These are phyloP conservation scores for Brachyistius frenatus DNA, from an alignment of 2,113 vertebrate genomes.

Conservation along the genomic window DNA sequence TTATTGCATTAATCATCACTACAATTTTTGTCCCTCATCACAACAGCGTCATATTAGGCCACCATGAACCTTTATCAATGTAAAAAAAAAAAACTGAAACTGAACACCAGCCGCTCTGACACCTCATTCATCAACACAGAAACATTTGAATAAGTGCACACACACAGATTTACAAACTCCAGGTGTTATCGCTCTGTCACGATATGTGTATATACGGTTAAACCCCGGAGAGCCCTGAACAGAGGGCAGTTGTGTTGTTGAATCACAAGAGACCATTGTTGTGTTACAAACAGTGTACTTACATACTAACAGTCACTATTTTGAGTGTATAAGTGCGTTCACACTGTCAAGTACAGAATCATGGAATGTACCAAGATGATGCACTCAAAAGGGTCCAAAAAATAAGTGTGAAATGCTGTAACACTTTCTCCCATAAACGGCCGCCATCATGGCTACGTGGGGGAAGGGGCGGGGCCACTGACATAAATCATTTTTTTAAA, in stretches of 20 bases:
- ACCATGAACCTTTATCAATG: constrained; percentile 54
- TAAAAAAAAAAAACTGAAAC: constrained; percentile 22
- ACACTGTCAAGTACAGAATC: too few species aligned
- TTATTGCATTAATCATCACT: too few species aligned
- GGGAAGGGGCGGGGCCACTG: too few species aligned
- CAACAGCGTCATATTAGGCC: constrained; percentile 34
- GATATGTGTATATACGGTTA: constrained; percentile 47
- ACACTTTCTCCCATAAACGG: too few species aligned
- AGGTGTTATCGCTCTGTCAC: constrained; percentile 64
- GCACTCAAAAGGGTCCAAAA: too few species aligned
- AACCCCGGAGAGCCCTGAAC: constrained; percentile 33
- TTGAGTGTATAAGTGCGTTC: too few species aligned
- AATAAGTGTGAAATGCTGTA: too few species aligned
- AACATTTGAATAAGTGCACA: background rate
- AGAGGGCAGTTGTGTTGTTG: constrained; percentile 25
- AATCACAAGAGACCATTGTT: constrained; percentile 32
- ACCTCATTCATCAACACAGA: constrained; percentile 58
- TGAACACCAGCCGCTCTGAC: constrained; percentile 36
- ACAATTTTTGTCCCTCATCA: background rate
- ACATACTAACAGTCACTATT: too few species aligned
- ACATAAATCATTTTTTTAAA: too few species aligned
- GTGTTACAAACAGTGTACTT: too few species aligned
- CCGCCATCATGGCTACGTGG: too few species aligned
- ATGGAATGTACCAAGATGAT: too few species aligned
- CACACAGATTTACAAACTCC: constrained; percentile 59